These are phyloP conservation scores for Coccyzus lansbergi DNA, from an alignment of 2,797 vertebrate genomes.

Conservation along the genomic window DNA sequence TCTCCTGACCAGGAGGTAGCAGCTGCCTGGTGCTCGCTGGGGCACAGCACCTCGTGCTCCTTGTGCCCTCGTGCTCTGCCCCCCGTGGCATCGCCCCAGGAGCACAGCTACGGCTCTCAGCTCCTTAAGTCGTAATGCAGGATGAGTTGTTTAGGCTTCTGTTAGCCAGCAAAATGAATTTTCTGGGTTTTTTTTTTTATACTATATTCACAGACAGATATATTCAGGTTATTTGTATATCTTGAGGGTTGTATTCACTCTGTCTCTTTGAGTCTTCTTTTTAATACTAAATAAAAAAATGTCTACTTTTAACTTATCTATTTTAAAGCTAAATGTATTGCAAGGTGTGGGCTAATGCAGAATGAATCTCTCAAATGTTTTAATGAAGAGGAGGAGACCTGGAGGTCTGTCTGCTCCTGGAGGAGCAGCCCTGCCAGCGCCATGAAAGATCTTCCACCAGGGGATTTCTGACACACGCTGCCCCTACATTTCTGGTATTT, in stretches of 20 bases:
- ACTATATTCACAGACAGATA: not conserved
- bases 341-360: not conserved
- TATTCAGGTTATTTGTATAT: not conserved
- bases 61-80: rapidly evolving
- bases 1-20: not conserved
- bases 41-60: not conserved
- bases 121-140: no score
- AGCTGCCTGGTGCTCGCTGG: rapidly evolving
- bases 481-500: slow-evolving; percentile 57
- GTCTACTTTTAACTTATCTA: not conserved
- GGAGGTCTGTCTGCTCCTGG: not conserved
- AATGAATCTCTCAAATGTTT: not conserved
- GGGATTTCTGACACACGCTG: slow-evolving; percentile 52
- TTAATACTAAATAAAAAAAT: not conserved
- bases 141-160: not conserved
- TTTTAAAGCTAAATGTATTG: not conserved
- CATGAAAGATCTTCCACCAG: slow-evolving; percentile 40
- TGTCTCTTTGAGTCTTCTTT: not conserved
- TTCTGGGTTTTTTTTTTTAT: not conserved
- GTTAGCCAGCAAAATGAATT: not conserved
- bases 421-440: not conserved
- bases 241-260: not conserved
- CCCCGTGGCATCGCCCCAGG: rapidly evolving
- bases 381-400: not conserved
- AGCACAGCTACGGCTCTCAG: not conserved